Base-by-base conservation (phyloP, 2,113 vertebrate species). In the Trematomus loennbergii region DNA sequence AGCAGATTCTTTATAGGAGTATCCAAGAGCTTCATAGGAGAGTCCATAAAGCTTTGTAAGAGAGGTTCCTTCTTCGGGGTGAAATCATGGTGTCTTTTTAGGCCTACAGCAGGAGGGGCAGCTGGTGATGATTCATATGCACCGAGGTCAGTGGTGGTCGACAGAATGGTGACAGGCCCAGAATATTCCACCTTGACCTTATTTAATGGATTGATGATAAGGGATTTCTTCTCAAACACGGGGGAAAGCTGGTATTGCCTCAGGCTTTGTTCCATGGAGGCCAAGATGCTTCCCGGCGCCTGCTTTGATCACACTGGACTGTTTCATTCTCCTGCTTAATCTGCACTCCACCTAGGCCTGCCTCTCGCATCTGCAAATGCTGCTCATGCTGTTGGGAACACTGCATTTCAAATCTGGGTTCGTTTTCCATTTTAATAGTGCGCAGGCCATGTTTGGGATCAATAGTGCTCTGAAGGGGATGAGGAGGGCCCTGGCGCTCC, bases 251-350 rank as follows among this genome's bases (percentile, higher is more conserved):
- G 96, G 88, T 97, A 97, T 84, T 97, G 97, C 87, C 95, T 97
- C 64, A 99, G 92, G 76, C 96, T 96, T 90, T 97, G 96, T 88
- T 99, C 98, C 97, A 99, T 97, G 66, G 96, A 96, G 78, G 97
- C 97, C 3, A 98, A 94, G 81, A 99, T 99, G 87, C 96, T 99
- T 87, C 91, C 95, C 49, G 93, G 95, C 94, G 84, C 66, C 82
- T 87, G 74, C 59, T 79, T 68, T 92, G 92, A 16, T 96, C 95
- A 0, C 95, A 96, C 79, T 89, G 46, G 0, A 90, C 93, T 67
- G 95, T 93, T 61, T 93, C 92, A 86, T 85, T 92, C 90, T 99
- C 97, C 84, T 97, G 96, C 86, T 99, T 98, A 77, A 97, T 88
- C 84, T 94, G 52, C 43, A 95, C 92, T 77, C 92, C 95, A 63